phyloP scores from a whole-genome alignment of 1,140 invertebrate genomes.

The Lepidurus apus region DNA sequence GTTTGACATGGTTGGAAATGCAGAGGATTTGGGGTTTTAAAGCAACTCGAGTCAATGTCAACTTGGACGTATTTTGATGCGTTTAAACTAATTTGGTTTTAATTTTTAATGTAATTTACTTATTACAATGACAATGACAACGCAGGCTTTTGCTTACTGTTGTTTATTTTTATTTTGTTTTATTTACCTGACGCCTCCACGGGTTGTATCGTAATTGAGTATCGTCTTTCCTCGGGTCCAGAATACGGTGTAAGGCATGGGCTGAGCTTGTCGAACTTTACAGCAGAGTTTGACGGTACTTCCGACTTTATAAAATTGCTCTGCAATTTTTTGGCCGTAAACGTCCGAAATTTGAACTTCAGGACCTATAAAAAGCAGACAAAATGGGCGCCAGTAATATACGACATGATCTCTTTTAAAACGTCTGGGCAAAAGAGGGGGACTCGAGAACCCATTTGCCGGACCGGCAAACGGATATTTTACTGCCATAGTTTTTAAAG shows the following conservation, averaged over 20 bases:
- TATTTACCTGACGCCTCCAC: slow-evolving; percentile 1
- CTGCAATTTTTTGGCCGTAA: slow-evolving; percentile 1
- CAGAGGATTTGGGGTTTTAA: too few species aligned
- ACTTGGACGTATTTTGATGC: too few species aligned
- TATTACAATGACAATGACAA: too few species aligned
- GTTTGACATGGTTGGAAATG: background rate
- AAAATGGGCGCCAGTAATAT: background rate
- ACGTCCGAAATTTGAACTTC: slow-evolving; percentile 19
- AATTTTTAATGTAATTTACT: too few species aligned
- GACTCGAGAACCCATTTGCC: background rate
- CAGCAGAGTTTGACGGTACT: background rate
- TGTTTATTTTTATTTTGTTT: background rate
- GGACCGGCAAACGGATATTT: background rate
- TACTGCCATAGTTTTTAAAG: background rate
- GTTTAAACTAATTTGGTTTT: too few species aligned
- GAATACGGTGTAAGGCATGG: background rate
- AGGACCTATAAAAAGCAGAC: slow-evolving; percentile 18
- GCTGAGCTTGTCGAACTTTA: slow-evolving; percentile 10
- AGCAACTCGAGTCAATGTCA: too few species aligned
- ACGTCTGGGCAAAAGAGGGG: background rate
- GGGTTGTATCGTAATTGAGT: background rate
- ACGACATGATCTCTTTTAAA: background rate
- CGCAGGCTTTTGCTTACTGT: too few species aligned
- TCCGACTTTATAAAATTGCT: slow-evolving; percentile 2
- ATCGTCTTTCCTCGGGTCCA: background rate